Base-by-base conservation (phyloP, 2,113 vertebrate genomes). In the Lycaon pictus region DNA sequence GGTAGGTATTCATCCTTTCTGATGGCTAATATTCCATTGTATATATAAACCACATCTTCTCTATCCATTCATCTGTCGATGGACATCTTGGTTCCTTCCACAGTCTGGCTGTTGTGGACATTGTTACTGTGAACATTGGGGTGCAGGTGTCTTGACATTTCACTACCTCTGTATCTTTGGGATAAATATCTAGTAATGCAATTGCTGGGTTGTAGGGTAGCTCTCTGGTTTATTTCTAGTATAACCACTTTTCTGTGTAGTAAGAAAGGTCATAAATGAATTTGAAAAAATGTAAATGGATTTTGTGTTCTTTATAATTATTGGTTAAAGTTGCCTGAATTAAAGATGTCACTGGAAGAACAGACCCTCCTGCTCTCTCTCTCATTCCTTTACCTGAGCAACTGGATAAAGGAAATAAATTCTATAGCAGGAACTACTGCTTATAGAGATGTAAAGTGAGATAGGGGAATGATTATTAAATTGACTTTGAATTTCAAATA, bases 191-290 rank as follows among this genome's bases (percentile, higher is more conserved):
- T 43, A 43, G 6, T 43, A 43, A 43, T 43, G 43, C 43, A 43
- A 43, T 43, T 43, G 43, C 43, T 43, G 43, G 43, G 43, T 43
- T 43, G 43, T 43, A 43, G 43, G 43, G 43, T 43, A 43, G 43
- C 43, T 43, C 43, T 43, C 62, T 77, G 43, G 15, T 51, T 51
- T 77, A 51, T 77, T 77, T 77, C 48, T 87, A 86, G 95, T 95
- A 93, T 74, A 89, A 95, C 60, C 32, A 92, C 29, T 82, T 27
- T 96, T 3, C 7, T 32, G 12, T 74, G 22, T 62, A 71, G 69
- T 69, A 32, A 93, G 43, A 96, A 93, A 89, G 77, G 12, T 85
- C 62, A 91, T 81, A 91, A 97, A 72, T 88, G 74, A 93, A 97
- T 93, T 91, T 85, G 65, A 11, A 76, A 90, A 95, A 85, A 89